These are phyloP conservation scores for sheep (Ovis aries) DNA, from an alignment of 2,113 vertebrate species.

Conservation along the genomic window DNA sequence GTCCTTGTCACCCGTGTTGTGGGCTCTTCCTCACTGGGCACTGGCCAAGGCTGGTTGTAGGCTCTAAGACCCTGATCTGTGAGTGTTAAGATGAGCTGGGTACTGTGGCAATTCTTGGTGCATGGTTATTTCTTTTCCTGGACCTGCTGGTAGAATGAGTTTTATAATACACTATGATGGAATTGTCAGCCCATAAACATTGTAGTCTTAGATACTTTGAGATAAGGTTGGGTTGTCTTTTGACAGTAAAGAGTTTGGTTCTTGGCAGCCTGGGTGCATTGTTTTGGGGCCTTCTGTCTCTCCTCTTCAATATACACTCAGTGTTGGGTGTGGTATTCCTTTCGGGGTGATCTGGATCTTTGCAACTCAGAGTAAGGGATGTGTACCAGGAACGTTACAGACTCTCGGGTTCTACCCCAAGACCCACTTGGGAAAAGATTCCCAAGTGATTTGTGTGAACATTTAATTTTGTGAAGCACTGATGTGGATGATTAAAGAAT, in stretches of 20 bases:
- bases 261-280: not conserved
- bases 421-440: not conserved
- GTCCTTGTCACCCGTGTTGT: not conserved
- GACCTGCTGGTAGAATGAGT: not conserved
- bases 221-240: not conserved
- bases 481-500: not conserved
- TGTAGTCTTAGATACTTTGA: not conserved
- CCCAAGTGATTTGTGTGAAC: not conserved
- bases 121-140: not conserved
- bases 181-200: not conserved
- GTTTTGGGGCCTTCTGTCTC: not conserved
- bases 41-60: not conserved
- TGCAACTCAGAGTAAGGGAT: not conserved
- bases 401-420: not conserved
- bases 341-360: not conserved
- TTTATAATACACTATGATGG: not conserved
- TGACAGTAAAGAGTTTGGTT: not conserved
- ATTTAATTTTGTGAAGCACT: not conserved
- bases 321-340: not conserved
- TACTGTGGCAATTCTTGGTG: not conserved
- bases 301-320: not conserved
- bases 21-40: not conserved
- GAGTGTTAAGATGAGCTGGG: not conserved
- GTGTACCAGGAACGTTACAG: not conserved
- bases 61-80: not conserved